A percentile compares a stretch with the other conserved stretches of the same genome.
Conservation (phyloP, 2,797 vertebrate genomes). For the Spinus olivaceus region DNA sequence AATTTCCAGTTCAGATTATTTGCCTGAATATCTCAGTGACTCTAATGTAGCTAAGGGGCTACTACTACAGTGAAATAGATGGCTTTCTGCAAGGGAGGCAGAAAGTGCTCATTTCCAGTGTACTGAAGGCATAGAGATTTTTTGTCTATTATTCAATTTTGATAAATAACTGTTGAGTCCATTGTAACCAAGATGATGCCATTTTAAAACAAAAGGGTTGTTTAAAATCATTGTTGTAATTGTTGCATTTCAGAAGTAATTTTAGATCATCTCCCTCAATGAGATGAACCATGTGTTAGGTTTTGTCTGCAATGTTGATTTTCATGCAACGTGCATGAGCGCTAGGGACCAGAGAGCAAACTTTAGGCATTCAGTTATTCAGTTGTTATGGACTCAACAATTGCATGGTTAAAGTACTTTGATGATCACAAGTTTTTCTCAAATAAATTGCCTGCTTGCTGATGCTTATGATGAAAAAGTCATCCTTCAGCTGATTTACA, state of each 20-base stretch:
- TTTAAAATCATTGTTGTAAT: not conserved
- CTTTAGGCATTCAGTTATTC: not conserved
- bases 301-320: not conserved
- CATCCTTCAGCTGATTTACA: slow-evolving; percentile 23
- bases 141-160: not conserved
- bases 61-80: not conserved
- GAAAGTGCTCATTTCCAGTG: not conserved
- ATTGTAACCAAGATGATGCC: not conserved
- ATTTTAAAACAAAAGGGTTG: not conserved
- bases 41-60: not conserved
- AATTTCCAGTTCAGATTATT: not conserved
- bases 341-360: not conserved
- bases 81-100: not conserved
- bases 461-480: not conserved
- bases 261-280: not conserved
- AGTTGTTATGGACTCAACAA: not conserved
- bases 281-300: not conserved
- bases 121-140: not conserved
- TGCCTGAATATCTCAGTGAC: not conserved
- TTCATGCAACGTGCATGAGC: not conserved
- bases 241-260: not conserved
- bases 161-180: not conserved
- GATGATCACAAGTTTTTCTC: not conserved
- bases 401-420: not conserved
- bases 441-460: slow-evolving; percentile 9